Evolutionary conservation across 2,888 invertebrate species (phyloP).

Genomic region (Polydrusus tereticollis): DNA sequence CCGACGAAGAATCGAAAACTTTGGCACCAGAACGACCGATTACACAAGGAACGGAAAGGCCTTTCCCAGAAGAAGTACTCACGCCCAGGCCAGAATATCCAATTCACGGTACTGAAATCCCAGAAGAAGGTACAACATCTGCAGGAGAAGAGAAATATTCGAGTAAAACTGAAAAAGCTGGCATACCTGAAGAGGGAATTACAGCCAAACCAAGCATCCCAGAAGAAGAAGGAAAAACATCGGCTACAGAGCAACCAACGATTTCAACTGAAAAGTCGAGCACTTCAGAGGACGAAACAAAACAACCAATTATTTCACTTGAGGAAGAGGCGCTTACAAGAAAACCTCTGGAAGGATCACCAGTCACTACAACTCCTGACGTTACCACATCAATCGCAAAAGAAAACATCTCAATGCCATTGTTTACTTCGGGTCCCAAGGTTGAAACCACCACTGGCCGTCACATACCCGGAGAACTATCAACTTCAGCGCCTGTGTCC

Average conservation of each 20-base stretch:
- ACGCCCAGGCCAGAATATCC: slow-evolving; percentile 1
- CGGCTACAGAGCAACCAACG: not conserved
- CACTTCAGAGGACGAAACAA: slow-evolving; percentile 7
- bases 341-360: slow-evolving; percentile 19
- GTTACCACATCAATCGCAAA: slow-evolving; percentile 32
- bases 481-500: slow-evolving; percentile 57
- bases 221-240: not conserved
- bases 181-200: slow-evolving; percentile 19
- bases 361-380: slow-evolving; percentile 31
- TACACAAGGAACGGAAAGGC: slow-evolving; percentile 1
- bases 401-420: slow-evolving; percentile 29
- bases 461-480: slow-evolving; percentile 58
- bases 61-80: not conserved
- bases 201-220: not conserved
- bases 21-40: slow-evolving; percentile 2
- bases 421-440: slow-evolving; percentile 43
- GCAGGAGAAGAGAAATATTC: slow-evolving; percentile 29
- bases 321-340: slow-evolving; percentile 16
- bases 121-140: slow-evolving; percentile 20
- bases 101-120: not conserved
- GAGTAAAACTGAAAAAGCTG: not conserved
- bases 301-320: not conserved
- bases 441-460: slow-evolving; percentile 51
- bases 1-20: slow-evolving; percentile 15
- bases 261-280: slow-evolving; percentile 1